phyloP scores from a whole-genome alignment of 2,888 invertebrate species.

The Cantharis nigra region DNA sequence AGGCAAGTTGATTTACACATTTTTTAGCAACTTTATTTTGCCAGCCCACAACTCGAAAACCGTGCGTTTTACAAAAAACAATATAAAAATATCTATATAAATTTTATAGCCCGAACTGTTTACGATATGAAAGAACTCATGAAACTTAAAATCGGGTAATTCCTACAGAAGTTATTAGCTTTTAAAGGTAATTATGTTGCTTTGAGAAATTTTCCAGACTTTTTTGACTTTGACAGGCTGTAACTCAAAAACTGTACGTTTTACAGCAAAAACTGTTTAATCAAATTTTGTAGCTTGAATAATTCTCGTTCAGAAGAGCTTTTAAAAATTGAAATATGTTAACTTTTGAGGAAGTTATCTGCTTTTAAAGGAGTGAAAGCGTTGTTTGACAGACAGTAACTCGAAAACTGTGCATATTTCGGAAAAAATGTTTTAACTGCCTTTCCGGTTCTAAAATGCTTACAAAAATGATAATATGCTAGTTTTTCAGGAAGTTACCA shows the following conservation, averaged over 20 bases:
- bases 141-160: not conserved
- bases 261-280: not conserved
- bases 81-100: not conserved
- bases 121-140: not conserved
- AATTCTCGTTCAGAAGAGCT: not conserved
- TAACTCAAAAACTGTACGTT: not conserved
- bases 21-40: not conserved
- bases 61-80: not conserved
- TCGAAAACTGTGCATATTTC: no score
- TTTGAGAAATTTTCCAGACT: not conserved
- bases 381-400: not conserved
- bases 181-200: not conserved
- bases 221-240: not conserved
- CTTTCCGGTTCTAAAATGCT: no score
- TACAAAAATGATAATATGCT: not conserved
- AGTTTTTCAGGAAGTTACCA: not conserved
- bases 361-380: not conserved
- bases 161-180: not conserved
- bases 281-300: not conserved
- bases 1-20: not conserved
- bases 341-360: not conserved
- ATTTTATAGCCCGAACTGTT: not conserved
- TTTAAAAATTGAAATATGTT: not conserved
- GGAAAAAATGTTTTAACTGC: no score
- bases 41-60: not conserved